A percentile compares a stretch with the other conserved stretches of the same genome.
Evolutionary conservation across 2,113 vertebrate genomes (phyloP).

Genomic region (Laticauda laticaudata): DNA sequence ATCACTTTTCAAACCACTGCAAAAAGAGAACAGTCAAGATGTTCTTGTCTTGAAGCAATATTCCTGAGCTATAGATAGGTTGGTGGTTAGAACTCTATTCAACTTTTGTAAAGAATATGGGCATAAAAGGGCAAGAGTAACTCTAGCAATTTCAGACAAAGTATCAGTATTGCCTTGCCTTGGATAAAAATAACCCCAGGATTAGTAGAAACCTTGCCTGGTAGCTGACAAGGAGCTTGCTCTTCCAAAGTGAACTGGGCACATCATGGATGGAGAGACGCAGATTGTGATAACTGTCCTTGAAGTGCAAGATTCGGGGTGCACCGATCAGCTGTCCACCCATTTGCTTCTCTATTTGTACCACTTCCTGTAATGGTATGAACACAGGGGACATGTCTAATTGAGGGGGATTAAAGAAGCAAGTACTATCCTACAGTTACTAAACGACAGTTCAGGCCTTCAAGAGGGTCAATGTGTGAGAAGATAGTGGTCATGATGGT

Average conservation of each 20-base stretch:
- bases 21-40: neutral
- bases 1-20: neutral
- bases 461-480: neutral
- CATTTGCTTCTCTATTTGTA: conserved; percentile 95
- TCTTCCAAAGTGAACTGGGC: conserved; percentile 96
- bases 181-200: neutral
- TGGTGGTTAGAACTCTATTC: neutral
- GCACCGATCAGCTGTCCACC: conserved; percentile 95
- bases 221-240: conserved; percentile 95
- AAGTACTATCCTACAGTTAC: neutral
- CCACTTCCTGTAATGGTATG: conserved; percentile 82
- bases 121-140: too few species aligned
- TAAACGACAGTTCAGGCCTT: neutral
- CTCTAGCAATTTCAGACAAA: neutral
- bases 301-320: conserved; percentile 93
- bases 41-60: neutral
- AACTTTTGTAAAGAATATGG: neutral
- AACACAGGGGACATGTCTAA: neutral
- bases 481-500: neutral
- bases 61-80: neutral
- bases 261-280: conserved; percentile 97
- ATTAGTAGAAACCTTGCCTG: conserved; percentile 73
- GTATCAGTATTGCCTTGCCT: neutral
- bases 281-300: conserved; percentile 99
- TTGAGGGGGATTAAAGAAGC: neutral